Conservation (phyloP, 2,113 vertebrate species). For the Hepsetus odoe region DNA sequence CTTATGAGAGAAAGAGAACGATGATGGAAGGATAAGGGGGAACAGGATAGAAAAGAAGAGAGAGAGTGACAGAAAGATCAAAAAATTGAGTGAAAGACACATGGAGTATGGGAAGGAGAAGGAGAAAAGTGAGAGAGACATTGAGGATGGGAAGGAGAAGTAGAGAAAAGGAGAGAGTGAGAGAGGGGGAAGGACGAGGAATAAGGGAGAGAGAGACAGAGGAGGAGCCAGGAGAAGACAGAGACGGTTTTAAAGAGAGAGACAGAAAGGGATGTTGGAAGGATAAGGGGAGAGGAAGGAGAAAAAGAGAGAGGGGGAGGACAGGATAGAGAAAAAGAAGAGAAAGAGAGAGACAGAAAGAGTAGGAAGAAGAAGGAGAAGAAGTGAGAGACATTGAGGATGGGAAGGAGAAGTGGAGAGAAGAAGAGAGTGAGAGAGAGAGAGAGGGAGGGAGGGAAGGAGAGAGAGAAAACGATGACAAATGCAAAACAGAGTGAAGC, state of each 20-base stretch:
- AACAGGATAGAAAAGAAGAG: conserved; percentile 53
- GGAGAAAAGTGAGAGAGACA: no score
- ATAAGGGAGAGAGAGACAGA: no score
- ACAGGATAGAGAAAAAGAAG: conserved; percentile 59
- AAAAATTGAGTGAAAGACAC: neutral
- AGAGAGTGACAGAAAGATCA: neutral
- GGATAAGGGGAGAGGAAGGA: conserved; percentile 45
- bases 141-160: no score
- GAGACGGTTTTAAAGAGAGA: conserved; percentile 47
- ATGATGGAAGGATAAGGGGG: no score
- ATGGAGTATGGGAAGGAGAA: no score
- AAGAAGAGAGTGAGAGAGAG: conserved; percentile 1
- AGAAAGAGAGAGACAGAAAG: conserved; percentile 27
- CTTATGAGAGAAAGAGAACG: no score
- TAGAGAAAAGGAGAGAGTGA: neutral
- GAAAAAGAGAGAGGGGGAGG: neutral
- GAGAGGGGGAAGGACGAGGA: no score
- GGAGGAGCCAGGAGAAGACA: neutral
- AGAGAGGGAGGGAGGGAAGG: neutral
- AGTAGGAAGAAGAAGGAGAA: no score
- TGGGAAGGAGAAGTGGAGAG: conserved; percentile 53
- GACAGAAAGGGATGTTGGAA: neutral
- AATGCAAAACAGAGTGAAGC: conserved; percentile 63
- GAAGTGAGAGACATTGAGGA: conserved; percentile 34
- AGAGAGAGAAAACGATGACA: conserved; percentile 46